Base-by-base conservation (phyloP, 2,888 invertebrate genomes). In the Seira musarum region DNA sequence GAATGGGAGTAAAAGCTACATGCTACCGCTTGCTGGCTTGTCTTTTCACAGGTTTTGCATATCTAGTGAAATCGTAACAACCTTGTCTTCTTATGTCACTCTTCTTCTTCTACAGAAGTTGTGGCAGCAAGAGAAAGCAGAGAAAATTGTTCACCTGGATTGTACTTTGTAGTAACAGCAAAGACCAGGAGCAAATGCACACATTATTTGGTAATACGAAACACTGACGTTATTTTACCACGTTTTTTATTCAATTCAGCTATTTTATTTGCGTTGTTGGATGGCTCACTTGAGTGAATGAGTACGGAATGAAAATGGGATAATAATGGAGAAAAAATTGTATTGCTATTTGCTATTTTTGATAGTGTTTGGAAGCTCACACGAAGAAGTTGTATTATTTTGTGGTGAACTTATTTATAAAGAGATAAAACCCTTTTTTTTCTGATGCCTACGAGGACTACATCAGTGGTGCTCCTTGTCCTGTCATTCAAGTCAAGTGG, bases 81-180 rank as follows among this genome's bases (percentile, higher is more conserved):
- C 61, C 35, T 78, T 70, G 78, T 78, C 78, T 69, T 71, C 70
- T 77, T 77, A 71, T 71, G 71, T 61, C 71, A 71, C 71, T 66
- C 71, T 66, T 71, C 25, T 46, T 71, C 15, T 17, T n/a, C 19
- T 40, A 2, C 22, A 13, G 49, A 66, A 46, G 60, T 49, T 25
- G 53, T 57, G 35, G 68, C 46, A 75, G 68, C 15, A 67, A 53
- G 66, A 65, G 74, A 65, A 66, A 65, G 57, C 67, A 57, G 13
- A 53, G 40, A 49, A 53, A 49, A 68, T 21, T 17, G n/a, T 65
- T 30, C 65, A 65, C 65, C 35, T 53, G 19, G 25, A 6, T 21
- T 67, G 49, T n/a, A 49, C 6, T n/a, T 21, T 67, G 49, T n/a
- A 49, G 49, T n/a, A 49, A n/a, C 49, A 49, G 49, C n/a, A n/a